These are phyloP conservation scores for Sphinx pinastri DNA, from an alignment of 2,888 invertebrate species.

Conservation along the genomic window DNA sequence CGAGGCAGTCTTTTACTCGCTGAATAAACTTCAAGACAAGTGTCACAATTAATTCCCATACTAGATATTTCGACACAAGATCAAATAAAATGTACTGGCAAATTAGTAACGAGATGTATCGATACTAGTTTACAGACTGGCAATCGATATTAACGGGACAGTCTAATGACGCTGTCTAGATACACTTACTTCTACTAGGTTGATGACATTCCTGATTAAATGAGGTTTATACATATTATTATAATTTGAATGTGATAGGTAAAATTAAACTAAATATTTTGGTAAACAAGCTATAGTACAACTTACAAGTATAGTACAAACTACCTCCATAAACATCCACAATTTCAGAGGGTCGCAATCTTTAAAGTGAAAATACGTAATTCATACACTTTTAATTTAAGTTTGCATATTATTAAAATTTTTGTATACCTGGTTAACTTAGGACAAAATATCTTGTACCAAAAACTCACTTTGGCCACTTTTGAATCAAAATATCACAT, in stretches of 20 bases:
- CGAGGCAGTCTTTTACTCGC: too few species aligned
- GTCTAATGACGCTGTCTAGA: background rate
- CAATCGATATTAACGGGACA: slow-evolving; percentile 2
- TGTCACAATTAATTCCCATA: slow-evolving; percentile 7
- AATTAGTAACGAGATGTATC: background rate
- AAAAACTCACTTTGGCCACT: background rate
- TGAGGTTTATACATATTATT: too few species aligned
- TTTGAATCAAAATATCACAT: background rate
- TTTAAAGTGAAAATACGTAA: too few species aligned
- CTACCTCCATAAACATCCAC: too few species aligned
- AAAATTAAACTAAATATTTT: too few species aligned
- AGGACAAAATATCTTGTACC: background rate
- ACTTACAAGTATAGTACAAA: too few species aligned
- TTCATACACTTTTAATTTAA: too few species aligned
- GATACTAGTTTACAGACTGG: background rate
- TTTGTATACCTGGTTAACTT: background rate
- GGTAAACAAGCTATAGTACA: too few species aligned
- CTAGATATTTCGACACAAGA: background rate
- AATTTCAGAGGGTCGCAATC: too few species aligned
- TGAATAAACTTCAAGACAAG: background rate
- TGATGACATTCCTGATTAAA: background rate
- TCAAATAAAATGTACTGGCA: background rate
- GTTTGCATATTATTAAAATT: too few species aligned
- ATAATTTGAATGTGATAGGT: too few species aligned
- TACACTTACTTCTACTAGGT: background rate